A percentile compares a stretch with the other conserved stretches of the same genome.
Evolutionary conservation across 2,888 invertebrate species (phyloP).

Genomic region (Sipha maydis): DNA sequence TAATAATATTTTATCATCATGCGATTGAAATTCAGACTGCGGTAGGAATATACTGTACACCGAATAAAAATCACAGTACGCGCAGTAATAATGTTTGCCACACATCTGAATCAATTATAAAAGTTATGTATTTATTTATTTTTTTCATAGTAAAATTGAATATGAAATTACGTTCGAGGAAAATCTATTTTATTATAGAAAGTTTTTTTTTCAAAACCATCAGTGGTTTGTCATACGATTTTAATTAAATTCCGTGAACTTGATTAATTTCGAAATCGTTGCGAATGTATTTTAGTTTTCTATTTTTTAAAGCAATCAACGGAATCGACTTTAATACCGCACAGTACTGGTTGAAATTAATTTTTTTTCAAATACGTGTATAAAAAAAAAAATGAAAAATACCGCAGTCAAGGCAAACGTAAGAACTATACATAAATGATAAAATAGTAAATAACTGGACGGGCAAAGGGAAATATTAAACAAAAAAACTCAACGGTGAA

Average conservation of each 20-base stretch:
- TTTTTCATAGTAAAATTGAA: not conserved
- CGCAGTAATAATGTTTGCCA: not conserved
- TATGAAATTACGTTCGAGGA: not conserved
- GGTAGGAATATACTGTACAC: not conserved
- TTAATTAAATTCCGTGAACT: not conserved
- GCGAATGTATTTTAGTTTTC: not conserved
- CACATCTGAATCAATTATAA: slow-evolving; percentile 25
- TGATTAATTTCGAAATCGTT: slow-evolving; percentile 1
- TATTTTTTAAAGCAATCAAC: not conserved
- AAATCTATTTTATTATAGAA: not conserved
- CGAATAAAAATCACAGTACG: not conserved
- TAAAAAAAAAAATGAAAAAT: not conserved
- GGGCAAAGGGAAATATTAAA: not conserved
- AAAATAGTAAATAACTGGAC: not conserved
- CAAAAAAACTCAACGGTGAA: not conserved
- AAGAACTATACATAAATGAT: not conserved
- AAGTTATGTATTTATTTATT: slow-evolving; percentile 8
- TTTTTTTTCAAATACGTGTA: not conserved
- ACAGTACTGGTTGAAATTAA: too few relatives aligned
- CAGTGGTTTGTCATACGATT: not conserved
- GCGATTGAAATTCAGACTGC: not conserved
- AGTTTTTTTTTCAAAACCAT: not conserved
- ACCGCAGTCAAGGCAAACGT: not conserved
- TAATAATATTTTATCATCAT: not conserved
- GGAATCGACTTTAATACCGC: not conserved